phyloP scores from a whole-genome alignment of 2,113 vertebrate genomes.

The Chloroceryle aenea region DNA sequence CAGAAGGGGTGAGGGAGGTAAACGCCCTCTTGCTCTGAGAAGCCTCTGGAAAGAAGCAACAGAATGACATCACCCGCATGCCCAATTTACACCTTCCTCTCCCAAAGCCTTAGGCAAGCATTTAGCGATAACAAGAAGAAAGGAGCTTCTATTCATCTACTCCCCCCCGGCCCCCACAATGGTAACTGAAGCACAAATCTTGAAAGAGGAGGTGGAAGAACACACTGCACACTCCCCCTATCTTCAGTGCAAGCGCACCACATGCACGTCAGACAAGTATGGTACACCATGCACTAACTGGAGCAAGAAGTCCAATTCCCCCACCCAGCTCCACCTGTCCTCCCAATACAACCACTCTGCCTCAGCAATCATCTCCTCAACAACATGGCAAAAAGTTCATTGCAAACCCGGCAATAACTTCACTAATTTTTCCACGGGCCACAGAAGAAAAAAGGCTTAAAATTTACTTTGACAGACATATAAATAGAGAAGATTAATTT shows the following conservation, averaged over 20 bases:
- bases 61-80: background rate
- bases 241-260: background rate
- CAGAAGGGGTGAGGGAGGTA: background rate
- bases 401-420: background rate
- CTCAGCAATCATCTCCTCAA: background rate
- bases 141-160: background rate
- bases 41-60: background rate
- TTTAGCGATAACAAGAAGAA: background rate
- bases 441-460: background rate
- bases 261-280: background rate
- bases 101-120: background rate
- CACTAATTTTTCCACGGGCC: background rate
- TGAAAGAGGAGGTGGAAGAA: background rate
- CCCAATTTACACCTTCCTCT: background rate
- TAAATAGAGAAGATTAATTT: background rate
- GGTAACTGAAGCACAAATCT: background rate
- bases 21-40: background rate
- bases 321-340: background rate
- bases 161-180: too few relatives aligned
- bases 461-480: background rate
- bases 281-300: rapidly evolving
- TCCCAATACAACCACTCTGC: background rate
- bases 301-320: background rate
- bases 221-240: background rate
- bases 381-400: background rate